Evolutionary conservation across 1,140 invertebrate genomes (phyloP).

Genomic region (Radopholus similis): DNA sequence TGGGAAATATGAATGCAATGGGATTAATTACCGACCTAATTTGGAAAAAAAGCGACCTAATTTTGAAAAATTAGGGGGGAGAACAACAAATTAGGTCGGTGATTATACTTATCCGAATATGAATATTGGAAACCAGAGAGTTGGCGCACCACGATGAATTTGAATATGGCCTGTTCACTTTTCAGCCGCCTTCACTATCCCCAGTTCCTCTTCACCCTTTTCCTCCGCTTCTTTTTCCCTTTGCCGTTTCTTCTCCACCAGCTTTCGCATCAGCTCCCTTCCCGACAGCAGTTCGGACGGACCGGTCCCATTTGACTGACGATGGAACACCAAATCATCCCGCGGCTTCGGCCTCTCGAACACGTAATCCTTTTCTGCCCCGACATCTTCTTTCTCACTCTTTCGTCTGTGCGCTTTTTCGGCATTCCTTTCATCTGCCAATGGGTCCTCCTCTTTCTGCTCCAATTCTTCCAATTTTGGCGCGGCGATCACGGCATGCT

Average conservation of each 20-base stretch:
- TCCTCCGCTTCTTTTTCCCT: background rate
- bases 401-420: background rate
- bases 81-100: too few species aligned
- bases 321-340: conserved; percentile 1
- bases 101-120: too few species aligned
- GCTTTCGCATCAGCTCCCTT: background rate
- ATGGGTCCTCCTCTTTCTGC: conserved; percentile 4
- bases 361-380: conserved; percentile 1
- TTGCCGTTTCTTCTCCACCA: background rate
- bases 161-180: background rate
- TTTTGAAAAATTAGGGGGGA: too few species aligned
- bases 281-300: background rate
- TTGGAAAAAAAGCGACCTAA: too few species aligned
- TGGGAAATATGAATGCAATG: too few species aligned
- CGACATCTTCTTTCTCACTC: background rate
- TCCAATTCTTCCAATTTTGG: background rate
- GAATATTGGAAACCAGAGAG: too few species aligned
- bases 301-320: background rate
- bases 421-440: background rate
- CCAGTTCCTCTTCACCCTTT: background rate
- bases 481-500: too few species aligned
- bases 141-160: too few species aligned
- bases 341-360: background rate
- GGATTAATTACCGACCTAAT: too few species aligned
- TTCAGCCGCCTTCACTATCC: background rate